Evolutionary conservation across 2,888 invertebrate genomes (phyloP).

Genomic region (Lithophane ornitopus): DNA sequence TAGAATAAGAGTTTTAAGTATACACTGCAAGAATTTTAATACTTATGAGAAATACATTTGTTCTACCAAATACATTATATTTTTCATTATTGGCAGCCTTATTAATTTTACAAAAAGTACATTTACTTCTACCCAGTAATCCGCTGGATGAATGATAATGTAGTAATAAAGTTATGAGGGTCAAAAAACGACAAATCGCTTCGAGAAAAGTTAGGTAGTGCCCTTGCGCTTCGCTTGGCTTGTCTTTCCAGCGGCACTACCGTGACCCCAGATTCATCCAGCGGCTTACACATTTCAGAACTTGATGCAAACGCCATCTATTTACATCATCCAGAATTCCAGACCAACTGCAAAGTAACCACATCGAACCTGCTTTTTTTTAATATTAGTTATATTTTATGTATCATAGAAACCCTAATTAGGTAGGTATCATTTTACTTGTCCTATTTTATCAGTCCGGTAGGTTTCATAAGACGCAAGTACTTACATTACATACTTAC

Average conservation of each 20-base stretch:
- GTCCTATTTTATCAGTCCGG: background rate
- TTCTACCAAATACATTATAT: slow-evolving; percentile 7
- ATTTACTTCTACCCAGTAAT: background rate
- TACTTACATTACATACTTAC: background rate
- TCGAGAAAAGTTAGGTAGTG: too few relatives aligned
- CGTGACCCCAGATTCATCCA: background rate
- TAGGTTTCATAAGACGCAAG: background rate
- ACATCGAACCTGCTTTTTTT: too few relatives aligned
- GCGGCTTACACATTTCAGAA: background rate
- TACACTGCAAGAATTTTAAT: slow-evolving; percentile 19
- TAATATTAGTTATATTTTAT: too few relatives aligned
- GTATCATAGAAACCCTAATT: background rate
- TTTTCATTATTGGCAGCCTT: background rate
- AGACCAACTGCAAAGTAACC: slow-evolving; percentile 5
- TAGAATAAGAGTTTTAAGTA: slow-evolving; percentile 37
- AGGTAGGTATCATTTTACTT: background rate
- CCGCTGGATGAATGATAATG: too few relatives aligned
- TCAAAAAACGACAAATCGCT: too few relatives aligned
- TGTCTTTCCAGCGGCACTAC: too few relatives aligned
- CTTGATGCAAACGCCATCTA: slow-evolving; percentile 43
- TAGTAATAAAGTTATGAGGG: too few relatives aligned
- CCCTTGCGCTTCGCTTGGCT: too few relatives aligned
- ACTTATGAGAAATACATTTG: slow-evolving; percentile 33
- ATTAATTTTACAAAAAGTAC: background rate
- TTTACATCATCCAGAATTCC: background rate